Evolutionary conservation across 1,140 invertebrate genomes (phyloP), one percentile per base, ranked within the genome.

Genomic region (Holcopasites calliopsidis): DNA sequence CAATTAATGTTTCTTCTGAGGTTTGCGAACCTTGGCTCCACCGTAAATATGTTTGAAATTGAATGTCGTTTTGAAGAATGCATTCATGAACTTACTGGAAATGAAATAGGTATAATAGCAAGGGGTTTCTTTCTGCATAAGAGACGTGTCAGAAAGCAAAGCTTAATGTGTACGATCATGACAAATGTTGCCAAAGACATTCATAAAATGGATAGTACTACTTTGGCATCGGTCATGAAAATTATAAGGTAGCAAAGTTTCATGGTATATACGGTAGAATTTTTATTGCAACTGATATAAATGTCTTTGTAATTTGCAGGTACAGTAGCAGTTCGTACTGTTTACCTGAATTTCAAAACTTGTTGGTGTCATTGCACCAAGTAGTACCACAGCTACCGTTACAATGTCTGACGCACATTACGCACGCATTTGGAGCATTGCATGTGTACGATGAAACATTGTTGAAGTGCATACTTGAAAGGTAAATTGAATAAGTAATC

Each of bases 51-150:
- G 88, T 94, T 93, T 70, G 93, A 94, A 64, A 87, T 93, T 21
- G 93, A 95, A 79, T 85, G 88, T 73, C 85, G 85, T 31, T 68
- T 94, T 2, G 84, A 90, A 26, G 79, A 90, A 11, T 86, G 87
- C 66, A 64, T 93, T 0, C 62, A 92, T 13, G 79, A 92, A 6
- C 89, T 94, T 79, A 89, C 83, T 2, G 68, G 92, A 0, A 88
- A 93, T 65, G 94, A 95, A 85, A 44, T 95, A 26, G 92, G 90
- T 16, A 89, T 95, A 10, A 85, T 94, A 64, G 89, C 92, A 18
- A 92, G 94, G 88, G 93, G 92, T 0, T 95, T 93, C 82, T 94
- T 94, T 71, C 94, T 94, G 88, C 93, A 91, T 1, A 88, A 94
- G 76, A 93, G 88, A 0, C 88, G 71, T n/a, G 92, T 95, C n/a